A percentile compares a stretch with the other conserved stretches of the same genome.
phyloP scores from a whole-genome alignment of 2,797 vertebrate genomes.

The Heterohyrax brucei region DNA sequence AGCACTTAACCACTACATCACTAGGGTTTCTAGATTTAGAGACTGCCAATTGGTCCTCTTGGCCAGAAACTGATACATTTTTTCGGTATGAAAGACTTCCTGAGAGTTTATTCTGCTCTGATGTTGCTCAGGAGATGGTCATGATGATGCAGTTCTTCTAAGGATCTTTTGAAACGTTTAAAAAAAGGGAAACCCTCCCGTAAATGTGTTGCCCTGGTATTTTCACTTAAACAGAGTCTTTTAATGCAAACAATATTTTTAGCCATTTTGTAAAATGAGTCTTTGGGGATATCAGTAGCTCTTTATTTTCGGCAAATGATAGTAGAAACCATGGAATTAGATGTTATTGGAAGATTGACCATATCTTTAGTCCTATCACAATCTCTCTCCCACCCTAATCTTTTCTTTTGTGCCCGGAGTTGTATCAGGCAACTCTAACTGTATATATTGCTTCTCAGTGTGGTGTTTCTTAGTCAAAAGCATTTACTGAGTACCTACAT shows the following conservation, averaged over 20 bases:
- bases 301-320: constrained; percentile 74
- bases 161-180: constrained; percentile 72
- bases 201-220: constrained; percentile 75
- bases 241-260: constrained; percentile 76
- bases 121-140: constrained; percentile 58
- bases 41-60: constrained; percentile 8
- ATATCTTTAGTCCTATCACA: not conserved
- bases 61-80: constrained; percentile 26
- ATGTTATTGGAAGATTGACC: constrained; percentile 15
- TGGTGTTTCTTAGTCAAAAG: constrained; percentile 6
- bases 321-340: constrained; percentile 69
- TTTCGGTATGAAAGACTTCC: constrained; percentile 48
- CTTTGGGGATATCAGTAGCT: constrained; percentile 51
- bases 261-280: constrained; percentile 77
- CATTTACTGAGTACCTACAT: not conserved
- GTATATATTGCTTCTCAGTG: not conserved
- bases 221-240: constrained; percentile 81
- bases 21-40: not conserved
- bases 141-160: constrained; percentile 72
- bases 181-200: constrained; percentile 64
- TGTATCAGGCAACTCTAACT: not conserved
- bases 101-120: constrained; percentile 53
- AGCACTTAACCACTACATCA: too few relatives aligned
- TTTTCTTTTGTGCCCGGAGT: constrained; percentile 56
- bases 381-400: not conserved